Percentiles rank a stretch among this genome's conserved stretches.
Conservation (phyloP, 2,797 vertebrate species). For the Menidia menidia region DNA sequence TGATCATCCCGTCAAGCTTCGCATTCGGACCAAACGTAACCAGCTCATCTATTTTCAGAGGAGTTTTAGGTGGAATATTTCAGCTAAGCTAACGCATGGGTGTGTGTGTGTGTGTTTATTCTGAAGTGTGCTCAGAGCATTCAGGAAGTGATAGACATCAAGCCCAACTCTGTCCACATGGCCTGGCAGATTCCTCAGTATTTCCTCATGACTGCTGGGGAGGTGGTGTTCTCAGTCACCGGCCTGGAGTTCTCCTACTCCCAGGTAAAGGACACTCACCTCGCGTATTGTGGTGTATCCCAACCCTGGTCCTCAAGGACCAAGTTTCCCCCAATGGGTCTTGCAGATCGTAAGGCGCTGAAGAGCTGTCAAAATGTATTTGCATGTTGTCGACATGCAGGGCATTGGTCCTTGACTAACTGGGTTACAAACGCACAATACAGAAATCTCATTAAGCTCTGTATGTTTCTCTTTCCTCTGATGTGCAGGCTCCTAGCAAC, state of each 20-base stretch:
- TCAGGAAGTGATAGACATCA: constrained; percentile 77
- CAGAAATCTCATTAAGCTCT: no score
- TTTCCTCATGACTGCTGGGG: constrained; percentile 91
- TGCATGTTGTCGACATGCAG: no score
- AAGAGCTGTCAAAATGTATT: no score
- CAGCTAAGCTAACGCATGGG: background rate
- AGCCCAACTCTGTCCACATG: constrained; percentile 89
- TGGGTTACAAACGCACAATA: no score
- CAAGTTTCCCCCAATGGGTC: no score
- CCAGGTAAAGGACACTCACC: constrained; percentile 84
- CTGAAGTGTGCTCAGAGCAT: constrained; percentile 64
- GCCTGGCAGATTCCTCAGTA: constrained; percentile 96
- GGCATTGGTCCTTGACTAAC: no score
- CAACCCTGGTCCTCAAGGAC: no score
- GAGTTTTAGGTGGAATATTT: background rate
- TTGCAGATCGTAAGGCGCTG: no score
- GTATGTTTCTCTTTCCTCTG: background rate
- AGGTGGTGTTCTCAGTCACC: constrained; percentile 95
- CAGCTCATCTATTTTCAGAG: background rate
- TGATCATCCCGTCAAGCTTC: constrained; percentile 77
- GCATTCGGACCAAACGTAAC: constrained; percentile 53
- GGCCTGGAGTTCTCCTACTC: constrained; percentile 97
- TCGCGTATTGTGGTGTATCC: background rate
- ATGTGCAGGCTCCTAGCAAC: constrained; percentile 90
- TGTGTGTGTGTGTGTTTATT: background rate